phyloP scores from a whole-genome alignment of 2,113 vertebrate genomes.

The Dryoscopus gambensis region DNA sequence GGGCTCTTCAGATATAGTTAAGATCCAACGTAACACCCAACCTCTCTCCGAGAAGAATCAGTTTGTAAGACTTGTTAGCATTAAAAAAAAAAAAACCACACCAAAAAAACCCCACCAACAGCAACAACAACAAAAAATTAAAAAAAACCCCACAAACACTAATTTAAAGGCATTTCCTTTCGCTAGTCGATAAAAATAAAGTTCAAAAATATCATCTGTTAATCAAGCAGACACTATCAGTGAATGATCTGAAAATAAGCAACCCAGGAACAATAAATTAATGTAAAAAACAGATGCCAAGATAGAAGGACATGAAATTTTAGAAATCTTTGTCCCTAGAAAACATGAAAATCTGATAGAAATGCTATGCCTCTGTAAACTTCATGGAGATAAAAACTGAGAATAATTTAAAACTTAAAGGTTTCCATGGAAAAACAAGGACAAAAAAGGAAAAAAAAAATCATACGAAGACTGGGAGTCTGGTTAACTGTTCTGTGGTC shows the following conservation, averaged over 20 bases:
- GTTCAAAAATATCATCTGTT: not conserved
- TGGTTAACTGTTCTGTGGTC: not conserved
- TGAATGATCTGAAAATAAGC: not conserved
- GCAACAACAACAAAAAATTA: too few species aligned
- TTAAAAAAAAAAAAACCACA: not conserved
- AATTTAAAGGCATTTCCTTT: not conserved
- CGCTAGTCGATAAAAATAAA: not conserved
- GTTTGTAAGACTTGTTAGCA: not conserved
- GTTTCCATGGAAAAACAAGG: not conserved
- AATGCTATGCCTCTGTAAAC: not conserved
- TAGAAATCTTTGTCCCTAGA: not conserved
- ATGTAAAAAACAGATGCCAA: not conserved
- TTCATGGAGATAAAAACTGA: not conserved
- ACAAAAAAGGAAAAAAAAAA: not conserved
- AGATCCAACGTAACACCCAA: not conserved
- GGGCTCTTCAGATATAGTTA: not conserved
- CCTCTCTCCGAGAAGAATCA: not conserved
- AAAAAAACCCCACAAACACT: too few species aligned
- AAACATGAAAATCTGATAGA: not conserved
- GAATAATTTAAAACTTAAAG: not conserved
- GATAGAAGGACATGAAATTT: not conserved
- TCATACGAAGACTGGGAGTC: not conserved
- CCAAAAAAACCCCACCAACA: not conserved
- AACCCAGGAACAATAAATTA: not conserved
- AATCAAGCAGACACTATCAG: not conserved